These are phyloP conservation scores for Percopsis omiscomaycus DNA, from an alignment of 2,797 vertebrate genomes.

Conservation along the genomic window DNA sequence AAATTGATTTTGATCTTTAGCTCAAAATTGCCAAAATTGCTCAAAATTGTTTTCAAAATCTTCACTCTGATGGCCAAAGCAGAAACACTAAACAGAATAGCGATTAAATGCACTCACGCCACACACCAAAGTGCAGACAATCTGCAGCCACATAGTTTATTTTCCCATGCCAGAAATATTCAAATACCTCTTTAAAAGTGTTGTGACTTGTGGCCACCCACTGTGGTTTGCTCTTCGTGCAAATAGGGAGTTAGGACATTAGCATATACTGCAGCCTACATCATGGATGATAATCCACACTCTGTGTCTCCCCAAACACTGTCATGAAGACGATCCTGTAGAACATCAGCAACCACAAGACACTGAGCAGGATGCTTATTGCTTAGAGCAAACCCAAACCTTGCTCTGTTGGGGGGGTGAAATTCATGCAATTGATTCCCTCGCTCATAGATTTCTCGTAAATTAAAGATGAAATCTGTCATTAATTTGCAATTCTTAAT, in stretches of 20 bases:
- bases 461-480: no score
- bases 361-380: background rate
- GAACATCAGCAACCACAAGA: slow-evolving; percentile 12
- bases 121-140: background rate
- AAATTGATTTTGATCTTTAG: no score
- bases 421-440: no score
- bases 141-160: background rate
- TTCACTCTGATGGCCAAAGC: background rate
- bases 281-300: slow-evolving; percentile 56
- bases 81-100: background rate
- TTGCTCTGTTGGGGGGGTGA: slow-evolving; percentile 3
- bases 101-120: no score
- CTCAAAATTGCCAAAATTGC: no score
- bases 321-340: slow-evolving; percentile 48
- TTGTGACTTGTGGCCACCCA: slow-evolving; percentile 41
- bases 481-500: no score
- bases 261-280: slow-evolving; percentile 31
- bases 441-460: no score
- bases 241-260: slow-evolving; percentile 35
- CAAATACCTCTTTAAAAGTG: background rate
- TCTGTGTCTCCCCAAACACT: slow-evolving; percentile 61
- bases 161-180: background rate
- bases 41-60: background rate
- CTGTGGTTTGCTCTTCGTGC: slow-evolving; percentile 39
- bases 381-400: slow-evolving; percentile 2